phyloP scores from a whole-genome alignment of 2,113 vertebrate genomes.

The Meleagris gallopavo region DNA sequence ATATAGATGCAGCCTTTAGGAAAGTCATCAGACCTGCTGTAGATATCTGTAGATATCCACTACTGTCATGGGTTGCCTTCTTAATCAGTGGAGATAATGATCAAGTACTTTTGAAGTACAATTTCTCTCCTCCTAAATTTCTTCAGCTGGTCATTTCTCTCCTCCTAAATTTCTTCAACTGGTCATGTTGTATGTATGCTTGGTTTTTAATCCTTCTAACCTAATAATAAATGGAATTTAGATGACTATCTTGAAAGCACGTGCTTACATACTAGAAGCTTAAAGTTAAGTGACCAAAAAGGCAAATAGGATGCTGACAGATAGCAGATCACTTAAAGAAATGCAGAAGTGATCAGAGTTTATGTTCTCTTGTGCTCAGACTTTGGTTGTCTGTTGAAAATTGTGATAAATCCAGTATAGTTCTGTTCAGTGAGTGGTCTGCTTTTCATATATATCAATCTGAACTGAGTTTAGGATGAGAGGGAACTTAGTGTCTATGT shows the following conservation, averaged over 20 bases:
- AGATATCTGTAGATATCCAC: neutral
- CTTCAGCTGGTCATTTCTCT: neutral
- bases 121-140: neutral
- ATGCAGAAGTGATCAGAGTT: neutral
- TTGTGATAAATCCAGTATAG: neutral
- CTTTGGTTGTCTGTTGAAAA: neutral
- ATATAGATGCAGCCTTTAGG: neutral
- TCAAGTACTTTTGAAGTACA: neutral
- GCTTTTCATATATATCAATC: neutral
- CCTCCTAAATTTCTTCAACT: neutral
- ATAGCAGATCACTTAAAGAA: neutral
- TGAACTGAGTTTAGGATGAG: neutral
- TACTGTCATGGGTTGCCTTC: neutral
- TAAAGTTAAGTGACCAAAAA: neutral
- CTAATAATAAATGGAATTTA: neutral
- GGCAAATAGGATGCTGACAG: neutral
- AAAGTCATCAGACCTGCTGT: neutral
- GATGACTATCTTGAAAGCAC: neutral
- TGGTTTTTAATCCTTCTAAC: neutral
- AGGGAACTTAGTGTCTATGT: neutral
- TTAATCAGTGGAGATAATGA: neutral
- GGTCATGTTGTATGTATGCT: neutral
- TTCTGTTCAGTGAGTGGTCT: neutral
- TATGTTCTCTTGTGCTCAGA: neutral
- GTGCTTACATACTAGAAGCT: neutral